Evolutionary conservation across 2,797 vertebrate species (phyloP), one percentile per base, ranked within the genome.

Genomic region (Denticeps clupeoides): DNA sequence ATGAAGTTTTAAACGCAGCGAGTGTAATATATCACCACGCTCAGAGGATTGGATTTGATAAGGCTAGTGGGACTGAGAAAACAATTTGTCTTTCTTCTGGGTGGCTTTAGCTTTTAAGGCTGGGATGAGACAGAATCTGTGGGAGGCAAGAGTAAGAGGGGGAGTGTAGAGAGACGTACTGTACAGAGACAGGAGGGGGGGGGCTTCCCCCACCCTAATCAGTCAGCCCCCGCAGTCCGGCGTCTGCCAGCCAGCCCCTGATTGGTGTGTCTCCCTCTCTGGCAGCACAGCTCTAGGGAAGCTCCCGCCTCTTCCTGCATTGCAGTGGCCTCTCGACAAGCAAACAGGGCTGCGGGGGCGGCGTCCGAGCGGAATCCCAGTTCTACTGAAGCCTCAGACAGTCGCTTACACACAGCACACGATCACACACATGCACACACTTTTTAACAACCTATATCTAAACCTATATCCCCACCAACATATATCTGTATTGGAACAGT

Each of bases 281-380:
- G 19, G 38, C 35, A 38, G 16, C 4, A 3, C 58, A 62, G 47
- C 4, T 3, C 53, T 48, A 53, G 49, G 57, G 53, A 65, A 55
- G 60, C 65, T 68, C 59, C 37, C 48, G 57, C 53, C 72, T 75
- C 35, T 48, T 59, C 54, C 73, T 78, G 69, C 73, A 74, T 65
- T 74, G 71, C 70, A 73, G 70, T 66, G 50, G 48, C 55, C 68
- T n/a, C n/a, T n/a, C n/a, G n/a, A n/a, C n/a, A n/a, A 29, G 7
- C 23, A 35, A 8, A 25, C 41, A 24, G 22, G 15, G 21, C 9
- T 29, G 18, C 23, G 29, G 13, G 41, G 43, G 55, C 5, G 18
- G 37, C 49, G n/a, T 16, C 49, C 46, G 56, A 25, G 12, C 48
- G 26, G 9, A 44, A 52, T 60, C 47, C 37, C 41, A 55, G 40